Percentiles rank a stretch among this genome's conserved stretches.
These are phyloP conservation scores for Criorhina ranunculi DNA, from an alignment of 2,888 invertebrate genomes.

Conservation along the genomic window DNA sequence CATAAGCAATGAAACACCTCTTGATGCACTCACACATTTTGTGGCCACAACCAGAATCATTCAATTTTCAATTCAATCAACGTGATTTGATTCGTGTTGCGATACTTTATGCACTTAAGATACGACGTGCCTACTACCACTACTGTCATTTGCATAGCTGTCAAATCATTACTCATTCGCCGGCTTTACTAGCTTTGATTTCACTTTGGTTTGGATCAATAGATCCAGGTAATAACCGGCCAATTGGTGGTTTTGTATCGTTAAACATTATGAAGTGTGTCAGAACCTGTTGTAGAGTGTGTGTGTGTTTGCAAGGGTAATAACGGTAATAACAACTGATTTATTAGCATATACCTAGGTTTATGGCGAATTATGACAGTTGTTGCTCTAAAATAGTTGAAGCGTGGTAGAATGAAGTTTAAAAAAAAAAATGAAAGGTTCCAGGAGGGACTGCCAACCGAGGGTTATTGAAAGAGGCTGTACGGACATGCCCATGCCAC, in stretches of 20 bases:
- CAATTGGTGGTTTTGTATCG: slow-evolving; percentile 54
- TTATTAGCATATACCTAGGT: slow-evolving; percentile 62
- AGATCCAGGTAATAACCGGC: slow-evolving; percentile 51
- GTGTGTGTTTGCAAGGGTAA: slow-evolving; percentile 48
- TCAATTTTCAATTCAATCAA: slow-evolving; percentile 65
- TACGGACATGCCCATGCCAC: slow-evolving; percentile 10
- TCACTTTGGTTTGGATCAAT: slow-evolving; percentile 52
- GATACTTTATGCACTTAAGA: slow-evolving; percentile 70
- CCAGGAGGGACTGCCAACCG: background rate
- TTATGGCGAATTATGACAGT: slow-evolving; percentile 68
- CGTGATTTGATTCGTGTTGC: slow-evolving; percentile 61
- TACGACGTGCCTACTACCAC: slow-evolving; percentile 61
- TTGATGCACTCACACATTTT: slow-evolving; percentile 49
- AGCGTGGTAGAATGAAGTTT: slow-evolving; percentile 10
- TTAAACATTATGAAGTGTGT: slow-evolving; percentile 34
- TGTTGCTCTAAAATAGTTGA: slow-evolving; percentile 46
- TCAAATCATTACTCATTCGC: slow-evolving; percentile 73
- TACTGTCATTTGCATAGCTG: slow-evolving; percentile 73
- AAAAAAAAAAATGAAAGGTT: slow-evolving; percentile 21
- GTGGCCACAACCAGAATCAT: slow-evolving; percentile 36
- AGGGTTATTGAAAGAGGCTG: slow-evolving; percentile 11
- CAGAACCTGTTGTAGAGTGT: slow-evolving; percentile 63
- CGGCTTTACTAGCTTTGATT: slow-evolving; percentile 43
- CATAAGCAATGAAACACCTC: slow-evolving; percentile 37
- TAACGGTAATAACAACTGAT: slow-evolving; percentile 70